These are phyloP conservation scores for Channa striata DNA, from an alignment of 2,797 vertebrate species.

Conservation along the genomic window DNA sequence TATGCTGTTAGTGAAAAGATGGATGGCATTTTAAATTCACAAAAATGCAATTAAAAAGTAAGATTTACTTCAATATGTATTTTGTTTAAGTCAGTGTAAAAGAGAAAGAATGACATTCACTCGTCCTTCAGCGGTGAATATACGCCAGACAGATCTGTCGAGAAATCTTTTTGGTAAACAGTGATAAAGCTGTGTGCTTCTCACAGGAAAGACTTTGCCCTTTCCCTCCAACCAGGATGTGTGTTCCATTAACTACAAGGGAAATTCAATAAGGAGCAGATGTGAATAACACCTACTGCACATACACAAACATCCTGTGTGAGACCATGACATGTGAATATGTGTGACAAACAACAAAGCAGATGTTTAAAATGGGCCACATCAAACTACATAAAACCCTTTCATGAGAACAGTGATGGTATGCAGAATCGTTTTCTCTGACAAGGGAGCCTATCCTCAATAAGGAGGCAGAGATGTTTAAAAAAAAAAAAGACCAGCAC, in stretches of 20 bases:
- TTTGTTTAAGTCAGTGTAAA: not conserved
- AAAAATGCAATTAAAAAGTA: not conserved
- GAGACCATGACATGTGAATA: no score
- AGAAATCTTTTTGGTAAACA: constrained; percentile 64
- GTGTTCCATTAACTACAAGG: constrained; percentile 19
- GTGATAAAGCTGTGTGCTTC: constrained; percentile 31
- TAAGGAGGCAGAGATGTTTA: no score
- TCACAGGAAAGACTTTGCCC: constrained; percentile 54
- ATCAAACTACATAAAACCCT: no score
- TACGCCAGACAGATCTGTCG: constrained; percentile 9
- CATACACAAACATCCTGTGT: not conserved
- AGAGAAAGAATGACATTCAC: constrained; percentile 15
- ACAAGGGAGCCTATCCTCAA: no score
- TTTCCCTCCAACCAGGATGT: constrained; percentile 46
- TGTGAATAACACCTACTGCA: not conserved
- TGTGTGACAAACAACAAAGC: no score
- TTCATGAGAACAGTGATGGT: no score
- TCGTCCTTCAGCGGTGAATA: constrained; percentile 5
- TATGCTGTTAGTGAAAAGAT: not conserved
- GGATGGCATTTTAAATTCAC: not conserved
- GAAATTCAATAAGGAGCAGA: not conserved
- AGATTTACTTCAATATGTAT: not conserved
- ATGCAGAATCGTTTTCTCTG: no score
- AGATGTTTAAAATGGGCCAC: no score
- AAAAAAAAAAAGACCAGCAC: no score